These are phyloP conservation scores for Bacillus rossius DNA, from an alignment of 1,140 invertebrate genomes.

Conservation along the genomic window DNA sequence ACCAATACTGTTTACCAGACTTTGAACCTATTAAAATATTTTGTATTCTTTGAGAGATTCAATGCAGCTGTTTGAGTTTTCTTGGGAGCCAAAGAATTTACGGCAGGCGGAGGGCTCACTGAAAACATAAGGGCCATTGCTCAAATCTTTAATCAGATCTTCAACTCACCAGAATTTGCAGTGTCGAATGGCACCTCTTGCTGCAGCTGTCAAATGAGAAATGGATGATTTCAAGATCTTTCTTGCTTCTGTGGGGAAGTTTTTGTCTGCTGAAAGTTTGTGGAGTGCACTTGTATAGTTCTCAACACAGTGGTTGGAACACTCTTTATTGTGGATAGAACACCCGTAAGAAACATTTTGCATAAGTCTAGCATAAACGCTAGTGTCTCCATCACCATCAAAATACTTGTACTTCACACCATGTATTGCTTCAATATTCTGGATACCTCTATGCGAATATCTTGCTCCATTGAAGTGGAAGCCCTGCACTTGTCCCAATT, in stretches of 20 bases:
- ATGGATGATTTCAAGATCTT: not conserved
- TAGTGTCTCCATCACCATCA: slow-evolving; percentile 15
- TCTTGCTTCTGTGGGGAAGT: not conserved
- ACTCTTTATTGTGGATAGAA: slow-evolving; percentile 11
- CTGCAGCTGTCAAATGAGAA: not conserved
- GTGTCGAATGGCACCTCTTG: not conserved
- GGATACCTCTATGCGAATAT: not conserved
- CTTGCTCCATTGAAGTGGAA: not conserved
- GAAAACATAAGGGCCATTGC: slow-evolving; percentile 6
- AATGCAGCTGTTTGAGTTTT: too few species aligned
- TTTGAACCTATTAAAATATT: too few species aligned
- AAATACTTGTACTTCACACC: not conserved
- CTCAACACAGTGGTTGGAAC: slow-evolving; percentile 11
- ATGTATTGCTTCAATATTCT: not conserved
- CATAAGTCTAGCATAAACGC: not conserved
- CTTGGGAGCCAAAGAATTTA: too few species aligned
- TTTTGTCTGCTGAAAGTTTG: not conserved
- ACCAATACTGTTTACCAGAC: too few species aligned
- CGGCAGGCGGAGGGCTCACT: not conserved
- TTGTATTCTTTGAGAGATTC: too few species aligned
- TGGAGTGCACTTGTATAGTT: not conserved
- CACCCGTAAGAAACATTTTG: not conserved
- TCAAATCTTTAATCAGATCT: not conserved
- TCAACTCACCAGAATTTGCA: not conserved
- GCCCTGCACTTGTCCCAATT: not conserved